Base-by-base conservation (phyloP, 92 coral and sea anemone genomes). In the Epizoanthus ramosus region DNA sequence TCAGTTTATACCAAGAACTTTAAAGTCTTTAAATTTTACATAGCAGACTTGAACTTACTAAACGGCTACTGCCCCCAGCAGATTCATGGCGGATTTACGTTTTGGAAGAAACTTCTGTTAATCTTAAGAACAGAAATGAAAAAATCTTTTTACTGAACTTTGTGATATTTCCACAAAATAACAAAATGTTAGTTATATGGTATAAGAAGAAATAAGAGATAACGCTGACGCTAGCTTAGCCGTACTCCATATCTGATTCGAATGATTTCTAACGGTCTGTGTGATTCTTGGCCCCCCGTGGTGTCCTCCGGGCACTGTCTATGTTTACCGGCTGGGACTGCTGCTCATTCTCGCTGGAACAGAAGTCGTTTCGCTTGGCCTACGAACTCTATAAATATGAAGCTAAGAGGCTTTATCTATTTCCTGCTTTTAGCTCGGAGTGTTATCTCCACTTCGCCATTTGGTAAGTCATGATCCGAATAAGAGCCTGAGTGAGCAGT, bases 391-490 rank as follows among this genome's bases (percentile, higher is more conserved):
- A 28, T 73, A 53, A 50, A 71, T 23, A 73, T 73, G 79, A 53
- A 53, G 56, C 35, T 73, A 52, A 73, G 56, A 73, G 43, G 25
- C 21, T 53, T 22, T 53, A 41, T 73, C 41, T 53, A 73, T 61
- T 35, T 73, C 53, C 79, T 73, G 79, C 8, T 73, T n/a, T 59
- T 24, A 23, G 79, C 23, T 73, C 64, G 56, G 61, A 73, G 79
- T 73, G 79, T 16, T 2, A 17, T 53, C 21, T 73, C 79, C 24
- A 18, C 56, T 18, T 41, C 33, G 14, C 79, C 41, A 16, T 47
- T 23, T 13, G 79, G 79, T 73, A 47, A 71, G 75, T 47, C 28
- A 53, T 21, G 15, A 50, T 52, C 56, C 61, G 45, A 47, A 18
- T 18, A 53, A 43, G 9, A 10, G 19, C 8, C 3, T 2, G 47